Conservation (phyloP, 2,113 vertebrate species). For the Lamprologus callipterus region DNA sequence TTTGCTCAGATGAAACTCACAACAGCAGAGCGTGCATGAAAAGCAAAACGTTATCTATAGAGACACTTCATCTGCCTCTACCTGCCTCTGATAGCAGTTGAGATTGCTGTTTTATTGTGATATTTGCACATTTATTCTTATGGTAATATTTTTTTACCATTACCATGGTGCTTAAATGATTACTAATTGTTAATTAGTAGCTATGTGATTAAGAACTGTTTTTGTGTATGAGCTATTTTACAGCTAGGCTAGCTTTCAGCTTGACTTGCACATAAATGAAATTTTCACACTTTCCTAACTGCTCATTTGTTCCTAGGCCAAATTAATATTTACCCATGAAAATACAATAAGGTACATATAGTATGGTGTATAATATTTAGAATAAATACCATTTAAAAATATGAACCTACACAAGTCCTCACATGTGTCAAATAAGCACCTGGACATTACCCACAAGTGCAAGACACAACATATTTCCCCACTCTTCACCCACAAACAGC, state of each 20-base stretch:
- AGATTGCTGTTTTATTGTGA: background rate
- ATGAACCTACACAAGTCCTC: background rate
- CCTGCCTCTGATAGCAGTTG: background rate
- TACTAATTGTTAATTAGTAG: background rate
- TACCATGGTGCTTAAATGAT: background rate
- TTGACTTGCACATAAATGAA: background rate
- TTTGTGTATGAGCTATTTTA: background rate
- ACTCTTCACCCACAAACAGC: background rate
- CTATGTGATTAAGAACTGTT: background rate
- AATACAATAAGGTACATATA: background rate
- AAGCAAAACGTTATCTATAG: background rate
- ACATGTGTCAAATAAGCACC: background rate
- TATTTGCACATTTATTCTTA: background rate
- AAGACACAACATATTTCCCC: background rate
- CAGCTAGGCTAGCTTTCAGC: background rate
- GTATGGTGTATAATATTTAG: background rate
- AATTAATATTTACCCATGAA: background rate
- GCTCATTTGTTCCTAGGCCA: background rate
- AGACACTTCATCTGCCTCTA: background rate
- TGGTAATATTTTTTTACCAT: background rate
- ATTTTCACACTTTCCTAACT: background rate
- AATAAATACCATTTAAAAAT: background rate
- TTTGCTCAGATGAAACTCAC: background rate
- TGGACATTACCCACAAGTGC: background rate
- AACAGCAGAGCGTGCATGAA: background rate